Evolutionary conservation across 2,888 invertebrate genomes (phyloP).

Genomic region (Cotesia congregata): DNA sequence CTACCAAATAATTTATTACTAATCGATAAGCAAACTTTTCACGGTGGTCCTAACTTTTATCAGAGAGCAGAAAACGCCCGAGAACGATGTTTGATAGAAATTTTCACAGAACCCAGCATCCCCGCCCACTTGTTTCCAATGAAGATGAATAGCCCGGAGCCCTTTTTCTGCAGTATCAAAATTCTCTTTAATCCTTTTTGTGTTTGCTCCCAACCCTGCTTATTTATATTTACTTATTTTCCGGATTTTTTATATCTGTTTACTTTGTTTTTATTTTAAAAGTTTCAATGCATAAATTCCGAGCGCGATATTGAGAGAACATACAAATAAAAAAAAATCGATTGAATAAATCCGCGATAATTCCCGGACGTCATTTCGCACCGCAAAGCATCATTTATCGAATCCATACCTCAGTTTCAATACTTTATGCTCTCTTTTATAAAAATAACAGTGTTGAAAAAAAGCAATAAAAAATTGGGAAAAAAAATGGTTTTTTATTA

Average conservation of each 20-base stretch:
- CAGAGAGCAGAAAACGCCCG: background rate
- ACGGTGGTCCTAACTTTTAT: constrained; percentile 18
- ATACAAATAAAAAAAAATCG: background rate
- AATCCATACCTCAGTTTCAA: background rate
- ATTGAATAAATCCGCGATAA: constrained; percentile 4
- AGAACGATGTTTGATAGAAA: constrained; percentile 10
- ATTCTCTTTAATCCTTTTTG: constrained; percentile 18
- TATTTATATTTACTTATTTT: background rate
- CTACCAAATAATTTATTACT: constrained; percentile 32
- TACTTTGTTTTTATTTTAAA: background rate
- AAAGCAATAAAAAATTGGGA: background rate
- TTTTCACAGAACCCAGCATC: background rate
- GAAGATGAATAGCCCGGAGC: constrained; percentile 25
- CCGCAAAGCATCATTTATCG: background rate
- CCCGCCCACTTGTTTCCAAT: background rate
- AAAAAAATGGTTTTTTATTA: background rate
- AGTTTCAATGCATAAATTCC: constrained; percentile 17
- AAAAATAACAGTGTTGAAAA: constrained; percentile 24
- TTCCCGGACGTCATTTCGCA: background rate
- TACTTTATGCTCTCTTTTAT: background rate
- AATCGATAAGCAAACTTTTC: constrained; percentile 37
- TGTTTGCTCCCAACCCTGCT: background rate
- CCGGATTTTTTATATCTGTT: background rate
- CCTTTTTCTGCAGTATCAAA: constrained; percentile 17
- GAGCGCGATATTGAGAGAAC: constrained; percentile 1